Evolutionary conservation across 2,797 vertebrate genomes (phyloP).

Genomic region (Phalanger gymnotis): DNA sequence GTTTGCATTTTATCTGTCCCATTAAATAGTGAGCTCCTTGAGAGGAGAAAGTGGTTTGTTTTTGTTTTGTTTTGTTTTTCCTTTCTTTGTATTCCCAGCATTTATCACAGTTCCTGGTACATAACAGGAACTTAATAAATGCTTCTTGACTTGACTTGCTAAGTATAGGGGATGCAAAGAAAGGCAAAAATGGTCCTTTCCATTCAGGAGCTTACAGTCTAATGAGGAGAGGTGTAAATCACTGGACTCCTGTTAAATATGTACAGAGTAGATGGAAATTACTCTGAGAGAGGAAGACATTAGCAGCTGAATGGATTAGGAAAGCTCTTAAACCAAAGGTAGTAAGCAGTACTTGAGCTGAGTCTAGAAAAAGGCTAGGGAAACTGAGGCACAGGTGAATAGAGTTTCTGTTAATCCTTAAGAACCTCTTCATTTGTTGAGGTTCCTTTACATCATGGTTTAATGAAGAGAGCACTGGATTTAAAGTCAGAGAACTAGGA

Average conservation of each 20-base stretch:
- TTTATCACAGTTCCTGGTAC: not conserved
- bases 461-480: not conserved
- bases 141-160: not conserved
- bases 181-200: not conserved
- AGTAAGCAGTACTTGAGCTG: not conserved
- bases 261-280: not conserved
- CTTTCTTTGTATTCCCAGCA: not conserved
- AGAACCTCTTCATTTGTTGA: not conserved
- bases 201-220: not conserved
- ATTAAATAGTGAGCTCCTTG: not conserved
- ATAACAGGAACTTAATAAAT: not conserved
- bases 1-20: not conserved
- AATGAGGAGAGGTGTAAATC: not conserved
- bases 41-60: not conserved
- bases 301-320: not conserved
- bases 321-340: not conserved
- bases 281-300: not conserved
- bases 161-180: not conserved
- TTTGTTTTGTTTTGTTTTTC: not conserved
- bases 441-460: not conserved
- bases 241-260: not conserved
- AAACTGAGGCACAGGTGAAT: not conserved
- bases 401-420: not conserved
- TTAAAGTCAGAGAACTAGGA: not conserved
- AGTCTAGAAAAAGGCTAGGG: not conserved